Percentiles rank a stretch among this genome's conserved stretches.
Conservation (phyloP, 1,140 invertebrate genomes). For the Apolygus lucorum region DNA sequence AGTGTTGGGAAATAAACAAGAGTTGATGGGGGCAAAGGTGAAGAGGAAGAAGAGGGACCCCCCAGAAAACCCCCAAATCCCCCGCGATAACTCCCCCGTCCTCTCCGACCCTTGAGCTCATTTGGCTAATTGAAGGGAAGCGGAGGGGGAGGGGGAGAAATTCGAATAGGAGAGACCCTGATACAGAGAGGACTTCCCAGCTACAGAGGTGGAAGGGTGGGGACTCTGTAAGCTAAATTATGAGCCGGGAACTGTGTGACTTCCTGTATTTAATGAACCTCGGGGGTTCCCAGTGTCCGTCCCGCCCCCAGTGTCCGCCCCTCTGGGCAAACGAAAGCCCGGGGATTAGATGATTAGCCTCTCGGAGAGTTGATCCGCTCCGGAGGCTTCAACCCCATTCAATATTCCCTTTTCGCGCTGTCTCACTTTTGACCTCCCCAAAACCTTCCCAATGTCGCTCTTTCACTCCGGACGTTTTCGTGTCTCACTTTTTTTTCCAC, state of each 20-base stretch:
- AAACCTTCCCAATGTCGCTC: neutral
- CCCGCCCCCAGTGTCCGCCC: neutral
- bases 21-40: neutral
- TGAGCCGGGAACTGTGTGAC: slow-evolving; percentile 15
- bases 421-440: neutral
- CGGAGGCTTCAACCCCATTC: slow-evolving; percentile 13
- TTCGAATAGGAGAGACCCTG: neutral
- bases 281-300: slow-evolving; percentile 1
- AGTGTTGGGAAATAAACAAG: slow-evolving; percentile 16
- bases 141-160: neutral
- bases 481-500: neutral
- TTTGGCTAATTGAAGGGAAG: slow-evolving; percentile 13
- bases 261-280: slow-evolving; percentile 16
- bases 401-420: slow-evolving; percentile 16
- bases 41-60: neutral
- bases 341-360: slow-evolving; percentile 14
- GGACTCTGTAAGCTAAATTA: neutral
- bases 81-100: neutral
- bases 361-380: slow-evolving; percentile 16
- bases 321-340: slow-evolving; percentile 7
- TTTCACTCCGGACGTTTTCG: neutral
- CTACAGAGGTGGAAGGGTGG: neutral
- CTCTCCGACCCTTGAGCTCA: neutral
- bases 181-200: neutral
- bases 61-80: neutral